Conservation (phyloP, 2,113 vertebrate genomes). For the Etheostoma cragini region DNA sequence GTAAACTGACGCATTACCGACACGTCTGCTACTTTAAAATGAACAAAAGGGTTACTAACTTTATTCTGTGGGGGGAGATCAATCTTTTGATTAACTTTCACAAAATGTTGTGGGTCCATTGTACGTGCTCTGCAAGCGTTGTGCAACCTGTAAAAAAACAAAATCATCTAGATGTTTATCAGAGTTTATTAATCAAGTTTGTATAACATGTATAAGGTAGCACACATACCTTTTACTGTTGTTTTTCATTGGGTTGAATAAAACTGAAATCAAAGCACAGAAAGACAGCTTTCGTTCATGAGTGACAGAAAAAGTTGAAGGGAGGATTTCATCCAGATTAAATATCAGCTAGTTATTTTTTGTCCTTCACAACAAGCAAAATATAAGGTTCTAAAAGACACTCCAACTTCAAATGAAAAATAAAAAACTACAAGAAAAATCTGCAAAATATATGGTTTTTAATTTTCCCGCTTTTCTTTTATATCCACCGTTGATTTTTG, state of each 20-base stretch:
- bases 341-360: not conserved
- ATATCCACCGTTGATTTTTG: not conserved
- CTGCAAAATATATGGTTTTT: too few species aligned
- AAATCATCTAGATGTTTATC: not conserved
- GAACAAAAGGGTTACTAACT: constrained; percentile 41
- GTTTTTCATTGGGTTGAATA: not conserved
- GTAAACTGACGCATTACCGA: not conserved
- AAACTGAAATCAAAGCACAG: constrained; percentile 43
- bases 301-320: not conserved
- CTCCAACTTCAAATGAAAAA: not conserved
- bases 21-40: not conserved
- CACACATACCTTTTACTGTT: constrained; percentile 40
- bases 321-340: not conserved
- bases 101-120: not conserved
- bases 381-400: not conserved
- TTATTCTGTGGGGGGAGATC: constrained; percentile 14
- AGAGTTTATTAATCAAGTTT: not conserved
- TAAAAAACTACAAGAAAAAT: not conserved
- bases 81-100: not conserved
- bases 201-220: not conserved
- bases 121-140: not conserved
- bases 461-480: too few species aligned
- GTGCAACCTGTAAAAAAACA: not conserved
- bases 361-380: not conserved
- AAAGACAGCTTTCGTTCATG: not conserved